Percentiles rank a stretch among this genome's conserved stretches.
Evolutionary conservation across 2,888 invertebrate species (phyloP).

Genomic region (Diaprepes abbreviatus): DNA sequence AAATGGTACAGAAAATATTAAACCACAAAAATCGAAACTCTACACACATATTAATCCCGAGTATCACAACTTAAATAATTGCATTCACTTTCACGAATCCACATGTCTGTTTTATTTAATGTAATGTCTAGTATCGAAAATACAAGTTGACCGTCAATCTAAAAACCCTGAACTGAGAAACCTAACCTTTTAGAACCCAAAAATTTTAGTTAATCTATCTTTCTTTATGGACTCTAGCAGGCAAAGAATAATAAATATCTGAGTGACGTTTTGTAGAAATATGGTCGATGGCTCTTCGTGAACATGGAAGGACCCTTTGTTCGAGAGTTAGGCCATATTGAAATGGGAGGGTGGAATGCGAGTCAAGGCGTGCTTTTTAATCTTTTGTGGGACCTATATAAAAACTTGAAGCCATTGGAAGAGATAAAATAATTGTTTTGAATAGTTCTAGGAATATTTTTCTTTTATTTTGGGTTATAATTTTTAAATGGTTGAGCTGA

Average conservation of each 20-base stretch:
- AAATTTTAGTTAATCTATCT: constrained; percentile 44
- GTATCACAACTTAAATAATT: no score
- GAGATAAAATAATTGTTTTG: constrained; percentile 20
- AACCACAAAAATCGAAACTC: no score
- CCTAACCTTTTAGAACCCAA: constrained; percentile 38
- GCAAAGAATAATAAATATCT: constrained; percentile 41
- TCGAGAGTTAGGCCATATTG: constrained; percentile 34
- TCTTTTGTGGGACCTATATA: constrained; percentile 21
- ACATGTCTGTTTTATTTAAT: constrained; percentile 18
- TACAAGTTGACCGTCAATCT: constrained; percentile 37
- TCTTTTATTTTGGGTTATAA: not conserved
- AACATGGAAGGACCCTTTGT: constrained; percentile 40
- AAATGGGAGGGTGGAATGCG: constrained; percentile 44
- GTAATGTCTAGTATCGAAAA: constrained; percentile 15
- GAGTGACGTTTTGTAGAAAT: constrained; percentile 44
- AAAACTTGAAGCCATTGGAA: constrained; percentile 25
- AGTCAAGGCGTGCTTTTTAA: constrained; percentile 33
- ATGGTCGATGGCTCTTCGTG: constrained; percentile 31
- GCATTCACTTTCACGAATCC: constrained; percentile 3
- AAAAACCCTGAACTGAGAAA: constrained; percentile 38
- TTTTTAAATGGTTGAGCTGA: no score
- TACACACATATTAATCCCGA: no score
- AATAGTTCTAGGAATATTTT: not conserved
- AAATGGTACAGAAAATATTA: no score
- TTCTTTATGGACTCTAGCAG: constrained; percentile 35